Base-by-base conservation (phyloP, 2,113 vertebrate species). In the Numida meleagris region DNA sequence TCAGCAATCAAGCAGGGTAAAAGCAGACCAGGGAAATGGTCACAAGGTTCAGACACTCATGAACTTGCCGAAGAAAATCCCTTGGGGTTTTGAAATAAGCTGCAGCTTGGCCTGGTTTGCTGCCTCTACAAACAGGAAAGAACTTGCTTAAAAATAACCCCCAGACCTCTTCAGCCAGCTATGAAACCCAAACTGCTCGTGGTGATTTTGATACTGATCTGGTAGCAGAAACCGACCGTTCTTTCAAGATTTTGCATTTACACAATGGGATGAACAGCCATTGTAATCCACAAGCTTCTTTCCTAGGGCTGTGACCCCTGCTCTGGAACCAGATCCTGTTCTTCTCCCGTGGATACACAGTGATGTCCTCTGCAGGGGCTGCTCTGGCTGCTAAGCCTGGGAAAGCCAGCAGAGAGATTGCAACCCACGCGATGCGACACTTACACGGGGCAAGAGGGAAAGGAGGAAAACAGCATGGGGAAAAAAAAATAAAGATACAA, bases 121-220 rank as follows among this genome's bases (percentile, higher is more conserved):
- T 81, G 38, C 17, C 51, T 51, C 61, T 51, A 65, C 23, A 33
- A 75, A 78, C 11, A 75, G 34, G 25, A 78, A 58, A 84, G 6
- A 2, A 63, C n/a, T 53, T 45, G 33, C 36, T 86, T 70, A 63
- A 84, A 93, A 92, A 71, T 20, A 89, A 81, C 34, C 57, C 57
- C 55, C 21, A 33, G 48, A 38, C 7, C 58, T 73, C 17, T 57
- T 27, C 23, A 43, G 10, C 4, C 50, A 67, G 59, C 27, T 38
- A 7, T 33, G 25, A 67, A 77, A 25, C 61, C n/a, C 46, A 72
- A 83, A 77, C 29, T 5, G 5, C 14, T 62, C 5, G 3, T 0
- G 0, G 14, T 51, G 21, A 48, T 34, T 10, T 48, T 0, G 0
- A 27, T 14, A 67, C 4, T 66, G 0, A 0, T 10, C 29, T 9